Conservation (phyloP, 1,140 invertebrate species). For the Heterodera schachtii region DNA sequence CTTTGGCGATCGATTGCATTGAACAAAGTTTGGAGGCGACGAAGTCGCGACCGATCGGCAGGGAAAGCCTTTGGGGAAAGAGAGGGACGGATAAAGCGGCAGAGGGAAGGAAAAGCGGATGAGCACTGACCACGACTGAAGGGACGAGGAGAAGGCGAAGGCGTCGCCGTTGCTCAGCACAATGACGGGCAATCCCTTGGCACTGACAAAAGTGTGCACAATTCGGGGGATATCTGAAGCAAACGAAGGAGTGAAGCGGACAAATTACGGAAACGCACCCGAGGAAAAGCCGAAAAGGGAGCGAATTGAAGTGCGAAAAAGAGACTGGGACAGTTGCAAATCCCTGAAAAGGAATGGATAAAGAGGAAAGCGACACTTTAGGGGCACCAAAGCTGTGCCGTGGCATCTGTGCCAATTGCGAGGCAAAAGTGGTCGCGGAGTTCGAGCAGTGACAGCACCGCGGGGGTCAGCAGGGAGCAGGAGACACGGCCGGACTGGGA, state of each 20-base stretch:
- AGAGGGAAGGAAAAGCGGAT: neutral
- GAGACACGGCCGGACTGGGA: constrained; percentile 1
- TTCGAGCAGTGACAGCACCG: constrained; percentile 13
- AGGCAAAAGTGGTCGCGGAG: constrained; percentile 12
- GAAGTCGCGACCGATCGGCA: neutral
- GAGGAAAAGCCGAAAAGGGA: constrained; percentile 8
- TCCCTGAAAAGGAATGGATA: constrained; percentile 18
- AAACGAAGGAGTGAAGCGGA: neutral
- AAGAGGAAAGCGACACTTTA: neutral
- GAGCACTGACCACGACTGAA: constrained; percentile 22
- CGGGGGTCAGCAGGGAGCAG: neutral
- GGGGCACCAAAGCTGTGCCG: constrained; percentile 7
- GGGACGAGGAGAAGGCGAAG: constrained; percentile 11
- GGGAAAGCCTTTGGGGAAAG: neutral
- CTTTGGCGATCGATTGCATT: constrained; percentile 19
- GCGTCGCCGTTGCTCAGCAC: constrained; percentile 18
- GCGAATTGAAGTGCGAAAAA: constrained; percentile 10
- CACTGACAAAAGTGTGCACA: constrained; percentile 13
- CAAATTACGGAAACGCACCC: constrained; percentile 7
- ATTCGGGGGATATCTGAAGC: neutral
- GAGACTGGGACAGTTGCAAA: constrained; percentile 1
- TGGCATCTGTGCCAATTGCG: neutral
- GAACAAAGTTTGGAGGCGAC: neutral
- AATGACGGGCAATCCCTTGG: constrained; percentile 19
- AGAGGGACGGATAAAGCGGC: too few species aligned